Conservation (phyloP, 2,888 invertebrate species). For the Punctoribates punctum region DNA sequence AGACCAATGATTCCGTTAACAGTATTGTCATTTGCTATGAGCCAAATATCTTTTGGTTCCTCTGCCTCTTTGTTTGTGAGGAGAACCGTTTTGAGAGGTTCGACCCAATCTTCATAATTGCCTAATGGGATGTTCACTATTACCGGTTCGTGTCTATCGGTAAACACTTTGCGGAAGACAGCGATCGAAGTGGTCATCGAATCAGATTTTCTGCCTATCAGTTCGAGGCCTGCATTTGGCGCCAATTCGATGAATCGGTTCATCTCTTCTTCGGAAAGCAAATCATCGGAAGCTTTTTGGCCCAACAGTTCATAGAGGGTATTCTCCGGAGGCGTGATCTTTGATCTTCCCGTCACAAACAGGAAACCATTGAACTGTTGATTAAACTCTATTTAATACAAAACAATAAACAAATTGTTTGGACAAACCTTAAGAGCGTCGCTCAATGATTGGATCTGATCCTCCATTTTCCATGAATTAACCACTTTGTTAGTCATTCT, state of each 20-base stretch:
- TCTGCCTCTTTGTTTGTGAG: conserved; percentile 59
- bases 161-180: conserved; percentile 62
- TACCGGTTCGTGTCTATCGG: conserved; percentile 31
- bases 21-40: conserved; percentile 67
- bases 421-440: conserved; percentile 60
- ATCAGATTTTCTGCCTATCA: conserved; percentile 60
- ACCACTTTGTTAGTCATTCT: conserved; percentile 21
- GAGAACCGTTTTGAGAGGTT: conserved; percentile 70
- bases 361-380: conserved; percentile 61
- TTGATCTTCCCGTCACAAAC: conserved; percentile 54
- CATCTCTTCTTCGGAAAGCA: conserved; percentile 9
- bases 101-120: conserved; percentile 64
- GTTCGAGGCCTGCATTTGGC: conserved; percentile 42
- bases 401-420: conserved; percentile 39
- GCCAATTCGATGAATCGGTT: conserved; percentile 43
- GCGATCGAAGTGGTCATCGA: conserved; percentile 59
- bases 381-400: conserved; percentile 57
- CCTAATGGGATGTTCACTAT: conserved; percentile 44
- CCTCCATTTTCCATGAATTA: conserved; percentile 38
- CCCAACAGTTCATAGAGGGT: conserved; percentile 27
- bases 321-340: conserved; percentile 46
- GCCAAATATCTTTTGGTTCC: conserved; percentile 58
- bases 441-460: conserved; percentile 48
- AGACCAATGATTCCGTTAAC: conserved; percentile 78
- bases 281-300: conserved; percentile 4